Percentiles rank a stretch among this genome's conserved stretches.
phyloP scores from a whole-genome alignment of 23 tunicate genomes.

The Clavelina lepadiformis region DNA sequence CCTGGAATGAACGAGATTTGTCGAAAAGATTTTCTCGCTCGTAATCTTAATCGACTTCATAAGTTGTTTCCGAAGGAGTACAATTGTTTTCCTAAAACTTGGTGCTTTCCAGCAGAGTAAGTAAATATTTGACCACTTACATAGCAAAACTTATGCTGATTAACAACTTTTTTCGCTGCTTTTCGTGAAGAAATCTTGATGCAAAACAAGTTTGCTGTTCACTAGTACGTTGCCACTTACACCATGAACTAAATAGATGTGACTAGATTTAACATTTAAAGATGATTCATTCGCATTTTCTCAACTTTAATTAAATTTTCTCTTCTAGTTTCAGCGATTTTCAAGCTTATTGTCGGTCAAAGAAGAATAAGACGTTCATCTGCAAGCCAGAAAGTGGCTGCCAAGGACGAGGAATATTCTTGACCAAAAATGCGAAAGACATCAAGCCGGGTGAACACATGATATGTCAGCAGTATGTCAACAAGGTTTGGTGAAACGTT shows the following conservation, averaged over 20 bases:
- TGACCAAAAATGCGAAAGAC: slow-evolving; percentile 91
- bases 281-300: too few relatives aligned
- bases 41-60: slow-evolving; percentile 82
- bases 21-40: slow-evolving; percentile 91
- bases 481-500: too few relatives aligned
- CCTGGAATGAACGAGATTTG: slow-evolving; percentile 99
- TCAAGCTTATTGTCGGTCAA: slow-evolving; percentile 92
- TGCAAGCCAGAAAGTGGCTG: slow-evolving; percentile 99
- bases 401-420: slow-evolving; percentile 93
- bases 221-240: too few relatives aligned
- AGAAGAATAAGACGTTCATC: slow-evolving; percentile 94
- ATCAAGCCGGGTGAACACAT: slow-evolving; percentile 94
- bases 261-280: too few relatives aligned
- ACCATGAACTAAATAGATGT: too few relatives aligned
- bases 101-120: slow-evolving; percentile 98
- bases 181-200: too few relatives aligned
- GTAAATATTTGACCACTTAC: too few relatives aligned
- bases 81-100: slow-evolving; percentile 86
- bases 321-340: slow-evolving; percentile 81
- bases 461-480: slow-evolving; percentile 95
- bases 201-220: too few relatives aligned
- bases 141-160: too few relatives aligned
- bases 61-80: slow-evolving; percentile 94
- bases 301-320: too few relatives aligned
- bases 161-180: too few relatives aligned